Conservation (phyloP, 2,888 invertebrate species). For the Lingula anatina region DNA sequence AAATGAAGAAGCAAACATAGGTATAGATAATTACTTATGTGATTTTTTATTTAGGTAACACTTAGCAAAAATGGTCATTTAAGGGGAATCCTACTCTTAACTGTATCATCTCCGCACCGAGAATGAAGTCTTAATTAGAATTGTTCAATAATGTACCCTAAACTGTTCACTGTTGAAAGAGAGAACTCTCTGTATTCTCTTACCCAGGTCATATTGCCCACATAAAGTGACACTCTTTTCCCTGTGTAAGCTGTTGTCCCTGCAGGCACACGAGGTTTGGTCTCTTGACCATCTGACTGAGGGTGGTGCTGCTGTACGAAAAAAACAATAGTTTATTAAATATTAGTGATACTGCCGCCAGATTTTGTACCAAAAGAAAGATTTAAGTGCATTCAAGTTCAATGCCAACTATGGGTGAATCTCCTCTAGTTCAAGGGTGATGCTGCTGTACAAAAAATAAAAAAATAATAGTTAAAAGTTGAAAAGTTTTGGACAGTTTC, state of each 20-base stretch:
- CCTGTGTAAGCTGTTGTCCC: slow-evolving; percentile 34
- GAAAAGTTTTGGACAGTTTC: too few species aligned
- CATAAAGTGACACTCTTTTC: slow-evolving; percentile 71
- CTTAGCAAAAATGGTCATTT: neutral
- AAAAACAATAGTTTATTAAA: slow-evolving; percentile 1
- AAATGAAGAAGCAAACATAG: slow-evolving; percentile 41
- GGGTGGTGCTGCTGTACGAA: neutral
- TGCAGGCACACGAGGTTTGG: slow-evolving; percentile 17
- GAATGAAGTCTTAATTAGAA: neutral
- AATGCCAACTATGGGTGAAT: too few species aligned
- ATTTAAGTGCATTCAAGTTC: too few species aligned
- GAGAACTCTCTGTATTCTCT: too few species aligned
- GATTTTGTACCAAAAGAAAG: too few species aligned
- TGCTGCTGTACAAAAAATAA: too few species aligned
- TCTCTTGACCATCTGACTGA: slow-evolving; percentile 11
- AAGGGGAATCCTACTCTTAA: neutral
- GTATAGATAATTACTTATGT: neutral
- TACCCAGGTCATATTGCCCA: slow-evolving; percentile 99
- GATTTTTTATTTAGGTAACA: slow-evolving; percentile 1
- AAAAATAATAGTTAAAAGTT: too few species aligned
- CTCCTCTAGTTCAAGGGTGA: too few species aligned
- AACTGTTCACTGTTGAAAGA: too few species aligned
- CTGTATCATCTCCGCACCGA: neutral
- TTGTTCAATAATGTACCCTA: too few species aligned
- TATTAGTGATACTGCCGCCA: neutral